These are phyloP conservation scores for Girardia tigrina DNA, from an alignment of 2,888 invertebrate species.

Conservation along the genomic window DNA sequence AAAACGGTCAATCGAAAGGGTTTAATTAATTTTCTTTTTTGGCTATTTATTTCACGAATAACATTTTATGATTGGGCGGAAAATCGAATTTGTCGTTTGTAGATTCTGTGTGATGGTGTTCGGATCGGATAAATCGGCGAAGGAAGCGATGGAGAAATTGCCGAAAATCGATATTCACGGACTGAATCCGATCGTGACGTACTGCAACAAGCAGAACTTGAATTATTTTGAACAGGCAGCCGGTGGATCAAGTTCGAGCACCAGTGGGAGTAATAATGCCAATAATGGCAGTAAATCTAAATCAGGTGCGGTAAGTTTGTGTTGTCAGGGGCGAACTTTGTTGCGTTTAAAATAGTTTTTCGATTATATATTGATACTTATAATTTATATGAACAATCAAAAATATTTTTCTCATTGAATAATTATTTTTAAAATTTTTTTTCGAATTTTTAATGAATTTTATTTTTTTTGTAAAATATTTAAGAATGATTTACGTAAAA, in stretches of 20 bases:
- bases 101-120: slow-evolving; percentile 81
- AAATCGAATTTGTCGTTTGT: slow-evolving; percentile 33
- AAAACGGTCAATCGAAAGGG: slow-evolving; percentile 95
- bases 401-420: no score
- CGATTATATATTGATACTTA: no score
- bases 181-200: slow-evolving; percentile 79
- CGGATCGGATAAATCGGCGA: slow-evolving; percentile 75
- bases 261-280: slow-evolving; percentile 27
- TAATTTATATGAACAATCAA: no score
- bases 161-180: slow-evolving; percentile 90
- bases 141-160: slow-evolving; percentile 75
- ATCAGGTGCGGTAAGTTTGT: neutral
- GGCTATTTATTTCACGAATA: neutral
- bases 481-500: no score
- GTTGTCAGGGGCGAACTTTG: no score
- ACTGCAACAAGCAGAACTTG: slow-evolving; percentile 77
- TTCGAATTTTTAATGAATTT: no score
- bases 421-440: no score
- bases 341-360: no score
- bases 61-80: neutral
- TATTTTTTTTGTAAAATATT: no score
- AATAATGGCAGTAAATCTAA: neutral
- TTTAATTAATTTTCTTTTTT: slow-evolving; percentile 36
- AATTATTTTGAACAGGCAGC: slow-evolving; percentile 54
- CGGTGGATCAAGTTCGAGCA: slow-evolving; percentile 40